These are phyloP conservation scores for Rhagophthalmus giganteus DNA, from an alignment of 2,888 invertebrate genomes.

Conservation along the genomic window DNA sequence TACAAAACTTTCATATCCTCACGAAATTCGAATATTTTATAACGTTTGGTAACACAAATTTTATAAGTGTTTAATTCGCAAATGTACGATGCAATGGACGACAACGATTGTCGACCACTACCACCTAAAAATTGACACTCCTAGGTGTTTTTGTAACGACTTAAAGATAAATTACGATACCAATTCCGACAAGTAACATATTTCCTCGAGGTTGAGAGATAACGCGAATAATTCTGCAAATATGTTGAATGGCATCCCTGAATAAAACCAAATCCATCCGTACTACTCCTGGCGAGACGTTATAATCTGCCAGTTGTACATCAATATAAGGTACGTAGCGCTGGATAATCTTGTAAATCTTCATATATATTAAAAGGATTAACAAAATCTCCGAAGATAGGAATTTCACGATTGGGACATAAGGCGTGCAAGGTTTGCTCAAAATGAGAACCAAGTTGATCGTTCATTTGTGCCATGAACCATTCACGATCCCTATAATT, in stretches of 20 bases:
- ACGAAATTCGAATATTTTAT: slow-evolving; percentile 74
- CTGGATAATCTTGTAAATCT: slow-evolving; percentile 68
- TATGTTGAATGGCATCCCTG: slow-evolving; percentile 83
- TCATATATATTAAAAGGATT: slow-evolving; percentile 79
- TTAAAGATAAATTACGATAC: slow-evolving; percentile 43
- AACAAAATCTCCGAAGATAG: slow-evolving; percentile 80
- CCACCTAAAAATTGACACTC: slow-evolving; percentile 61
- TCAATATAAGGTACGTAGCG: slow-evolving; percentile 61
- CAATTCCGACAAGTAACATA: slow-evolving; percentile 82
- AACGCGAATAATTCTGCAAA: slow-evolving; percentile 79
- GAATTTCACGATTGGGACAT: slow-evolving; percentile 70
- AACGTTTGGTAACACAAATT: slow-evolving; percentile 78
- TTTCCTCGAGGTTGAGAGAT: slow-evolving; percentile 83
- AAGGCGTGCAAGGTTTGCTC: slow-evolving; percentile 79
- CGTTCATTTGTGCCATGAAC: slow-evolving; percentile 72
- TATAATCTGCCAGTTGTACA: slow-evolving; percentile 73
- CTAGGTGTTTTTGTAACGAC: not conserved
- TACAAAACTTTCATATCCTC: slow-evolving; percentile 82
- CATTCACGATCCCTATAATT: slow-evolving; percentile 70
- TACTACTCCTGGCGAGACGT: slow-evolving; percentile 75
- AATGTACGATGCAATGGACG: slow-evolving; percentile 76
- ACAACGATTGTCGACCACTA: slow-evolving; percentile 80
- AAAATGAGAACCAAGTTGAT: slow-evolving; percentile 76
- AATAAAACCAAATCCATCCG: slow-evolving; percentile 83
- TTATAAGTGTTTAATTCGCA: slow-evolving; percentile 78